Evolutionary conservation across 2,113 vertebrate genomes (phyloP).

Genomic region (Brachyistius frenatus): DNA sequence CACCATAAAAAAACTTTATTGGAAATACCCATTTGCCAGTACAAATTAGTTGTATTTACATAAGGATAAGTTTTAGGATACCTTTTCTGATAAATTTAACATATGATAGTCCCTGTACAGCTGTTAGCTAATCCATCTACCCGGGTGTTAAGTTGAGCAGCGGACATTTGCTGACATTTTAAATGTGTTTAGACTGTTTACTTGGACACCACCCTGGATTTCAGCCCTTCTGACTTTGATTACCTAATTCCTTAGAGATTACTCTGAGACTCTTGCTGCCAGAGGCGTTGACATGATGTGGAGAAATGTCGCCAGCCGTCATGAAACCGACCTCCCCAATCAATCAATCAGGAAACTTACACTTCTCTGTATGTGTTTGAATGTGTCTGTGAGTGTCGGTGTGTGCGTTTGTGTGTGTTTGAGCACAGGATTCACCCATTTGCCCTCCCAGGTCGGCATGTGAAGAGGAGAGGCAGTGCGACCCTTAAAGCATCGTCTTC

Average conservation of each 20-base stretch:
- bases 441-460: conserved; percentile 38
- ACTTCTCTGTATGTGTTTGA: conserved; percentile 23
- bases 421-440: conserved; percentile 26
- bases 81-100: background rate
- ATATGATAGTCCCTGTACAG: background rate
- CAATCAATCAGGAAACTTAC: conserved; percentile 71
- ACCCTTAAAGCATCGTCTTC: conserved; percentile 70
- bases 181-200: conserved; percentile 3
- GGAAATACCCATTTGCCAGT: no score
- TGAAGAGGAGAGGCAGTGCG: conserved; percentile 42
- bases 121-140: background rate
- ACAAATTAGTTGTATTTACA: no score
- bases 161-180: conserved; percentile 11
- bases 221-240: conserved; percentile 60
- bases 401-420: conserved; percentile 21
- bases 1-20: no score
- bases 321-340: conserved; percentile 73
- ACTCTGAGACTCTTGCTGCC: conserved; percentile 57
- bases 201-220: conserved; percentile 20
- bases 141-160: background rate
- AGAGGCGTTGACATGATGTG: conserved; percentile 69
- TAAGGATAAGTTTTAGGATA: no score
- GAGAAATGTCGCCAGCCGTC: conserved; percentile 75
- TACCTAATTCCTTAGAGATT: conserved; percentile 74
- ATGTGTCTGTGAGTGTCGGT: conserved; percentile 22